Conservation (phyloP, 2,888 invertebrate species). For the Phanerotoma sp. region DNA sequence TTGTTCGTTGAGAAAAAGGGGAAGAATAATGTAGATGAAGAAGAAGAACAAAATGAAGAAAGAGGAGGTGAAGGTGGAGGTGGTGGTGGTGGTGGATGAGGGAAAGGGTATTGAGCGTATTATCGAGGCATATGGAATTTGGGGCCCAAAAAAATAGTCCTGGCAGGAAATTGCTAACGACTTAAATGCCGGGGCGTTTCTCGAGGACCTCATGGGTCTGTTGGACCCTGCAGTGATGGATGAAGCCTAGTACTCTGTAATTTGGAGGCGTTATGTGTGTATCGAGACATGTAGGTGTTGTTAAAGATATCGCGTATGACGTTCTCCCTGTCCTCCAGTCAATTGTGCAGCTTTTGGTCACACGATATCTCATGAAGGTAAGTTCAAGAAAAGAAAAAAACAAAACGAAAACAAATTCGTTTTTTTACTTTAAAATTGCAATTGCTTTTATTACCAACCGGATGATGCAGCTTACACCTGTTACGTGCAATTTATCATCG, state of each 20-base stretch:
- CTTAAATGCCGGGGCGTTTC: conserved; percentile 56
- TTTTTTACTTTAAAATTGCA: too few relatives aligned
- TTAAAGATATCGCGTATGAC: not conserved
- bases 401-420: too few relatives aligned
- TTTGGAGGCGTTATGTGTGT: conserved; percentile 55
- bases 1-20: not conserved
- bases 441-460: too few relatives aligned
- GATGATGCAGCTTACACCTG: too few relatives aligned
- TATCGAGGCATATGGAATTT: conserved; percentile 56
- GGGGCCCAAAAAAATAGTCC: conserved; percentile 50
- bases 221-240: conserved; percentile 46
- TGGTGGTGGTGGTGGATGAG: too few relatives aligned
- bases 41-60: too few relatives aligned
- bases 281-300: conserved; percentile 40
- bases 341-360: not conserved
- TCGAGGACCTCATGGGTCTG: conserved; percentile 37
- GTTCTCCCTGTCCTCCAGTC: not conserved
- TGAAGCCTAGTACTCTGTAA: conserved; percentile 54
- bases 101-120: conserved; percentile 41
- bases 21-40: too few relatives aligned
- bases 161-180: conserved; percentile 58
- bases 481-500: not conserved
- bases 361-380: not conserved
- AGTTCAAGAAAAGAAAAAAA: too few relatives aligned
- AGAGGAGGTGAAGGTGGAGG: too few relatives aligned